Percentiles rank a stretch among this genome's conserved stretches.
phyloP scores from a whole-genome alignment of 2,888 invertebrate species.

The Brachynemurus nebulosus region DNA sequence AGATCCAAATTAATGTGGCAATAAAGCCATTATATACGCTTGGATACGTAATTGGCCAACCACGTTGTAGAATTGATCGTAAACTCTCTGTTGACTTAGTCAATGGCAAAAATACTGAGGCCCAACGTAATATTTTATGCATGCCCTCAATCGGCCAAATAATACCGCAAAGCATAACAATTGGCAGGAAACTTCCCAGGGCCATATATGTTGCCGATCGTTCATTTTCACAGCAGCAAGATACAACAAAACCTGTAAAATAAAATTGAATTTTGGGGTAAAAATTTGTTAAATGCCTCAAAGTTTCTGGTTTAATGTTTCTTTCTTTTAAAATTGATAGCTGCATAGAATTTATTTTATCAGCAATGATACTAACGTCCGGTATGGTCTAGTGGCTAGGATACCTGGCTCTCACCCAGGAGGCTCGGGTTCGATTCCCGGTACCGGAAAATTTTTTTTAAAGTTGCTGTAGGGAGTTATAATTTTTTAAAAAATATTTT shows the following conservation, averaged over 20 bases:
- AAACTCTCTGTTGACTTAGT: slow-evolving; percentile 81
- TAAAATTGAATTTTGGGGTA: not conserved
- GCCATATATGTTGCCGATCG: slow-evolving; percentile 75
- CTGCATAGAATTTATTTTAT: too few relatives aligned
- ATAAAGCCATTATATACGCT: slow-evolving; percentile 72
- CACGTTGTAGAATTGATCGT: slow-evolving; percentile 69
- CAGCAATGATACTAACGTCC: too few relatives aligned
- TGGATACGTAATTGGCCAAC: slow-evolving; percentile 59
- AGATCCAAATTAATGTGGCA: slow-evolving; percentile 65
- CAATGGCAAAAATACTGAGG: slow-evolving; percentile 66
- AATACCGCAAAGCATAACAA: slow-evolving; percentile 76
- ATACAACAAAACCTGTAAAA: slow-evolving; percentile 61
- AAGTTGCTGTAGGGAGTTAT: too few relatives aligned
- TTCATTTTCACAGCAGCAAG: slow-evolving; percentile 66
- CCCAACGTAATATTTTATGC: slow-evolving; percentile 45
- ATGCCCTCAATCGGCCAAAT: slow-evolving; percentile 94
- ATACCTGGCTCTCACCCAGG: too few relatives aligned
- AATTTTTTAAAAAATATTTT: too few relatives aligned
- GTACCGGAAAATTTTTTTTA: too few relatives aligned
- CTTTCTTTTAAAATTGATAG: too few relatives aligned
- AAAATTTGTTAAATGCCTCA: not conserved
- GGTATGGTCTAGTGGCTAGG: too few relatives aligned
- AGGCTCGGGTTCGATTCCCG: too few relatives aligned
- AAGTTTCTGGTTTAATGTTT: too few relatives aligned
- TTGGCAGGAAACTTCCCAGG: slow-evolving; percentile 72